These are phyloP conservation scores for Blera fallax DNA, from an alignment of 2,888 invertebrate genomes.

Conservation along the genomic window DNA sequence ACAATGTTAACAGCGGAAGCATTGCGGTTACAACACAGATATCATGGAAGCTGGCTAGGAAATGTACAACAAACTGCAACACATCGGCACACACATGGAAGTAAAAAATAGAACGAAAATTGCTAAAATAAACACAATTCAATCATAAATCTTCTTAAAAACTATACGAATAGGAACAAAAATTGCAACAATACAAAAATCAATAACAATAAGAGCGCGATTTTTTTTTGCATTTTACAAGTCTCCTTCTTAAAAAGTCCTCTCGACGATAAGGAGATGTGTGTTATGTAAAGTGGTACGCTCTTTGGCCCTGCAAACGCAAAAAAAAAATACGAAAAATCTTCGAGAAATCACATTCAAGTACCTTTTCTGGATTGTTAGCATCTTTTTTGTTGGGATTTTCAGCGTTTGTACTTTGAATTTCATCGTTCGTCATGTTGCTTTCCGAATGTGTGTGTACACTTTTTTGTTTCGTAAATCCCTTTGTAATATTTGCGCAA, in stretches of 20 bases:
- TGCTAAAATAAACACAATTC: conserved; percentile 48
- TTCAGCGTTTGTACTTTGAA: conserved; percentile 64
- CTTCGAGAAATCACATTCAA: neutral
- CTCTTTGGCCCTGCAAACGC: conserved; percentile 9
- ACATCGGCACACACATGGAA: conserved; percentile 44
- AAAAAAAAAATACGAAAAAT: neutral
- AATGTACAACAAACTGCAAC: conserved; percentile 85
- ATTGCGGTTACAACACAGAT: conserved; percentile 92
- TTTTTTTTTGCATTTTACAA: neutral
- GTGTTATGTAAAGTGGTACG: conserved; percentile 47
- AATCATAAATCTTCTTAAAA: conserved; percentile 33
- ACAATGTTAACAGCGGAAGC: conserved; percentile 91
- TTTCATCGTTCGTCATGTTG: conserved; percentile 67
- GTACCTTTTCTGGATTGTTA: conserved; percentile 65
- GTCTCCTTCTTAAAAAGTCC: neutral
- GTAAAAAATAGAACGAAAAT: conserved; percentile 23
- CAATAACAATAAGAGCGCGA: conserved; percentile 52
- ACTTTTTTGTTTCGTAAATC: neutral
- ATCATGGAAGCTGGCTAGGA: conserved; percentile 88
- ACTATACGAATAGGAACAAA: conserved; percentile 22
- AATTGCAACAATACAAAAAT: conserved; percentile 42
- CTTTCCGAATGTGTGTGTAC: conserved; percentile 14
- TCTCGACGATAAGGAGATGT: conserved; percentile 1
- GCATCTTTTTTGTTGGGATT: conserved; percentile 64
- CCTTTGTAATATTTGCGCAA: conserved; percentile 45